Percentiles rank a stretch among this genome's conserved stretches.
Conservation (phyloP, 2,888 invertebrate species). For the Sesamia inferens region DNA sequence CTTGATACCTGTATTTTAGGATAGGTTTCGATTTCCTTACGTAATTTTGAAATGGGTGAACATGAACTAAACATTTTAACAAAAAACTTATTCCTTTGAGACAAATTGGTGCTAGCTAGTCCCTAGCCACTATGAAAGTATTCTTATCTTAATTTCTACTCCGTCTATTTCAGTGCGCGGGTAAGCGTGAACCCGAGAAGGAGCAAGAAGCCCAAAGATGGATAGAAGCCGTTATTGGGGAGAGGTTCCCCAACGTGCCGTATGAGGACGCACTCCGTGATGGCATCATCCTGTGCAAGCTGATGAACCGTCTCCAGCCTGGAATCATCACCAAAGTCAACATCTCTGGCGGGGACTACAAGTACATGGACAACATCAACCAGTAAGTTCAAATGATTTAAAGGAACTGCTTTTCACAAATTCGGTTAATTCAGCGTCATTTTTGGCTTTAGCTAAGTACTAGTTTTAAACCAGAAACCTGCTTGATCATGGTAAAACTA, state of each 20-base stretch:
- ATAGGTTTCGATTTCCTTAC: no score
- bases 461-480: no score
- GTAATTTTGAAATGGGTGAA: no score
- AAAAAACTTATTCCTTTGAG: background rate
- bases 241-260: conserved; percentile 92
- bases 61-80: no score
- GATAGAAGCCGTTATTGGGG: conserved; percentile 95
- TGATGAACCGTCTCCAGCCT: conserved; percentile 97
- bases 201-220: conserved; percentile 95
- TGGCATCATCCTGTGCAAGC: conserved; percentile 95
- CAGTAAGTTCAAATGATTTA: conserved; percentile 91
- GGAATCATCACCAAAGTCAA: conserved; percentile 96
- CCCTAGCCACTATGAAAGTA: background rate
- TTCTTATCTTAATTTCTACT: background rate
- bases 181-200: conserved; percentile 94
- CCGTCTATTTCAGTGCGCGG: conserved; percentile 92
- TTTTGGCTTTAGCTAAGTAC: background rate
- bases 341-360: conserved; percentile 96
- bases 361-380: conserved; percentile 98
- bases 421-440: background rate
- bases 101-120: background rate
- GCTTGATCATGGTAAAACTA: no score
- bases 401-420: background rate
- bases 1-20: no score
- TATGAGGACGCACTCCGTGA: conserved; percentile 95